phyloP scores from a whole-genome alignment of 2,797 vertebrate genomes.

The Hozukius guyotensis region DNA sequence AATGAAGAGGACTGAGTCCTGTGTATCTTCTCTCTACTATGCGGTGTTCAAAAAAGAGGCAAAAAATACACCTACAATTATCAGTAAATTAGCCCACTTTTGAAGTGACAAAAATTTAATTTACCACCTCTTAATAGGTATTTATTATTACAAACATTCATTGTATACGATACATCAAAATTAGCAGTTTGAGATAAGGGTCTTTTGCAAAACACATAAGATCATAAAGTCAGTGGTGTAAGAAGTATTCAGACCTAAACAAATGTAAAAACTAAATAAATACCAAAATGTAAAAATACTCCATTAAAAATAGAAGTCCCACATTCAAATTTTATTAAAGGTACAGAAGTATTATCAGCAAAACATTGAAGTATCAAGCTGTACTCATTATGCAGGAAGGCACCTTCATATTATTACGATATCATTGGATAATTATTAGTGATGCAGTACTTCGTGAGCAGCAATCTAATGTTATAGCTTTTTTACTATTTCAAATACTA shows the following conservation, averaged over 20 bases:
- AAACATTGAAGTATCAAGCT: neutral
- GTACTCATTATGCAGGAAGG: neutral
- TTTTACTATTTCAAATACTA: neutral
- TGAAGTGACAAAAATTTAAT: neutral
- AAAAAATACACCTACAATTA: neutral
- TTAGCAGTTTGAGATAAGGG: neutral
- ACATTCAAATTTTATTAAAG: neutral
- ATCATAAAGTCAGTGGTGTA: neutral
- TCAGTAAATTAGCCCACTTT: neutral
- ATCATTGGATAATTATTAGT: neutral
- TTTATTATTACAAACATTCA: neutral
- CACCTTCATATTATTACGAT: neutral
- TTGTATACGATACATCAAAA: no score
- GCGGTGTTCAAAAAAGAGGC: neutral
- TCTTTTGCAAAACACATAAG: neutral
- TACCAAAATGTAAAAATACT: neutral
- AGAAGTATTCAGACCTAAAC: neutral
- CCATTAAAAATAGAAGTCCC: neutral
- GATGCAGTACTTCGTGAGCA: neutral
- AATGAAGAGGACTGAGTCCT: neutral
- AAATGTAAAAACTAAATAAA: neutral
- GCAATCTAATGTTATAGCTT: neutral
- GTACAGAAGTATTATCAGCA: neutral
- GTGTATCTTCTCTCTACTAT: neutral
- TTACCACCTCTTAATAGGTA: fast-evolving